A percentile compares a stretch with the other conserved stretches of the same genome.
Conservation (phyloP, 2,888 invertebrate genomes). For the Rhingia rostrata region DNA sequence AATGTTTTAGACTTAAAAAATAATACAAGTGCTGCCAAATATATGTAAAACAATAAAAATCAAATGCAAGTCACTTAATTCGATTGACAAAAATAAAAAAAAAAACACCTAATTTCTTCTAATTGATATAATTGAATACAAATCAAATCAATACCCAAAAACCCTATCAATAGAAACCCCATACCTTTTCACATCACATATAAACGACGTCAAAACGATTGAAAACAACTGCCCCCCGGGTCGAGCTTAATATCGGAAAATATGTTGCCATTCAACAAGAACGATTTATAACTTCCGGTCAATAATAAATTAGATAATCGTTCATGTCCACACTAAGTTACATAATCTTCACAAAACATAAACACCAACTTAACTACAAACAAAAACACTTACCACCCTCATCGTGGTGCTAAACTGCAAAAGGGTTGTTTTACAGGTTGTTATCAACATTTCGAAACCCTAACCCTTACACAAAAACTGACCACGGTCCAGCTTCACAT, state of each 20-base stretch:
- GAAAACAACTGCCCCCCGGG: background rate
- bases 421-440: background rate
- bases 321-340: conserved; percentile 43
- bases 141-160: too few species aligned
- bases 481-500: conserved; percentile 42
- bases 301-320: conserved; percentile 61
- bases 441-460: background rate
- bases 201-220: too few species aligned
- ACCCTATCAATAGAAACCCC: too few species aligned
- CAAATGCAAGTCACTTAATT: too few species aligned
- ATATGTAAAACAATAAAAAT: too few species aligned
- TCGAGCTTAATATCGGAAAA: background rate
- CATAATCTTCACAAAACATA: conserved; percentile 33
- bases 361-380: conserved; percentile 38
- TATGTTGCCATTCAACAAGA: conserved; percentile 14
- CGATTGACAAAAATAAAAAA: too few species aligned
- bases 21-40: too few species aligned
- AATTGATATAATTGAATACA: too few species aligned
- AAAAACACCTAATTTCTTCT: too few species aligned
- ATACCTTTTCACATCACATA: too few species aligned
- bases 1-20: too few species aligned
- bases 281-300: conserved; percentile 63
- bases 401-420: background rate
- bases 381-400: conserved; percentile 34
- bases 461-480: background rate